phyloP scores from a whole-genome alignment of 2,797 vertebrate genomes.

The Diplodus sargus region DNA sequence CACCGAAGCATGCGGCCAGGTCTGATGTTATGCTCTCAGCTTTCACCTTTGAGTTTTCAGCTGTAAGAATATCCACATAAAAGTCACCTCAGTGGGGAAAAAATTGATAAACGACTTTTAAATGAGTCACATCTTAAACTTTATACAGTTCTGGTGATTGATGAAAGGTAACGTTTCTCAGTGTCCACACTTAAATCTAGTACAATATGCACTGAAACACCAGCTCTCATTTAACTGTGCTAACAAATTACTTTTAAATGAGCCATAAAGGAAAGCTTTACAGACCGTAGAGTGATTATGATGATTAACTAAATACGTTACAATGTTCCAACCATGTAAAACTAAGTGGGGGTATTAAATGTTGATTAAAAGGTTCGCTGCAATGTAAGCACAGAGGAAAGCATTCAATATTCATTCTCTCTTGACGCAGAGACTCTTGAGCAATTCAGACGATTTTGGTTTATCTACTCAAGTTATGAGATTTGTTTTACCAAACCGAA shows the following conservation, averaged over 20 bases:
- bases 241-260: constrained; percentile 44
- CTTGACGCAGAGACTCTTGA: neutral
- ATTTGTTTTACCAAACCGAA: neutral
- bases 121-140: constrained; percentile 25
- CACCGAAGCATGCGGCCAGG: constrained; percentile 23
- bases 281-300: neutral
- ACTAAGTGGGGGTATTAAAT: neutral
- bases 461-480: neutral
- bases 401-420: neutral
- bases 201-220: neutral
- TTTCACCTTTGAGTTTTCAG: constrained; percentile 29
- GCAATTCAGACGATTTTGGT: constrained; percentile 1
- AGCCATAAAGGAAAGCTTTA: constrained; percentile 14
- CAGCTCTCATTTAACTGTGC: neutral
- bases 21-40: constrained; percentile 43
- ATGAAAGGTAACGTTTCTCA: constrained; percentile 9
- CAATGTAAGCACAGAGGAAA: neutral
- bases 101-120: constrained; percentile 29
- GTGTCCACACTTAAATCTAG: constrained; percentile 13
- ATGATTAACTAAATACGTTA: constrained; percentile 2
- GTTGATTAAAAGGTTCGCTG: constrained; percentile 2
- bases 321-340: constrained; percentile 3
- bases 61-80: constrained; percentile 17
- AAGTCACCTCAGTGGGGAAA: neutral
- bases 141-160: constrained; percentile 21